phyloP scores from a whole-genome alignment of 1,140 invertebrate species.

The Philotrypesis tridentata region DNA sequence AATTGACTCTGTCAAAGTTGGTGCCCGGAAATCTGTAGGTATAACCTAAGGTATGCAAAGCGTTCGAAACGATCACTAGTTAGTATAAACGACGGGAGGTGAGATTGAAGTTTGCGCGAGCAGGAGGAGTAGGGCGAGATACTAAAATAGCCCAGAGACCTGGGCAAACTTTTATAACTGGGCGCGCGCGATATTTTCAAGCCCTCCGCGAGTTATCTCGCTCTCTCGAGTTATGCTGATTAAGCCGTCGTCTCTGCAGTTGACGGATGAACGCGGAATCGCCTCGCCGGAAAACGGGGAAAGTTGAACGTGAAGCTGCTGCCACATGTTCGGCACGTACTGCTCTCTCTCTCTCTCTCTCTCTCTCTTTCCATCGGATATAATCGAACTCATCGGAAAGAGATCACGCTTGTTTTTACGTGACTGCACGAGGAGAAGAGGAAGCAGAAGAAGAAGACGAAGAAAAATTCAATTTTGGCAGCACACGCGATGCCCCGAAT shows the following conservation, averaged over 20 bases:
- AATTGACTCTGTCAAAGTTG: neutral
- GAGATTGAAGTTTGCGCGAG: neutral
- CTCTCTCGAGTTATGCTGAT: neutral
- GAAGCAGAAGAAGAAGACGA: neutral
- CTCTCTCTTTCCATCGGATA: too few species aligned
- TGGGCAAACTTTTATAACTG: neutral
- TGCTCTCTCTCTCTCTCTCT: too few species aligned
- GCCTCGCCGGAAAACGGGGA: too few species aligned
- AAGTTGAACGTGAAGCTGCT: too few species aligned
- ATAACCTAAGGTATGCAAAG: too few species aligned
- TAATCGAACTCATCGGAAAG: too few species aligned
- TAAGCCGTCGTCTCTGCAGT: neutral
- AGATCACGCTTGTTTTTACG: slow-evolving; percentile 33
- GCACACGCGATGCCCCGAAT: neutral
- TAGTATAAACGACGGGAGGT: neutral
- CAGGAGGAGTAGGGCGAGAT: neutral
- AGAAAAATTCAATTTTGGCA: neutral
- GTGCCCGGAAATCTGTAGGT: too few species aligned
- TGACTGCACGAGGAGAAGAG: neutral
- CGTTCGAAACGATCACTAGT: too few species aligned
- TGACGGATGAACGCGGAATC: too few species aligned
- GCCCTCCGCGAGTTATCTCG: neutral
- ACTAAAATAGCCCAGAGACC: neutral
- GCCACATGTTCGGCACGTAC: slow-evolving; percentile 2
- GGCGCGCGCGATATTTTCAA: neutral